phyloP scores from a whole-genome alignment of 2,797 vertebrate genomes.

The Columba guinea region DNA sequence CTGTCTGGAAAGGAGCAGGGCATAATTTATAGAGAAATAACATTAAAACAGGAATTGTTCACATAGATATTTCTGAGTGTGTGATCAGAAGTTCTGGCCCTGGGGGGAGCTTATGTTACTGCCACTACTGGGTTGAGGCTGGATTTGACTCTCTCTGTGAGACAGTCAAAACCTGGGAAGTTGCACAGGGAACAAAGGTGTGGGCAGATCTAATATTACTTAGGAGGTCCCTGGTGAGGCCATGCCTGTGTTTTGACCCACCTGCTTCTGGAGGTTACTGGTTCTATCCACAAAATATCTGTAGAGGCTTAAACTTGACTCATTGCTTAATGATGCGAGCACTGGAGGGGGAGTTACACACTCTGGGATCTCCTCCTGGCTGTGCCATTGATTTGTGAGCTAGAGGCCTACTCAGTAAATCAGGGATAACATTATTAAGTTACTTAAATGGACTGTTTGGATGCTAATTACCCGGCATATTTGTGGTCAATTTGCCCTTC shows the following conservation, averaged over 20 bases:
- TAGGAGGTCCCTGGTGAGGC: slow-evolving; percentile 28
- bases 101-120: slow-evolving; percentile 43
- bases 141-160: slow-evolving; percentile 51
- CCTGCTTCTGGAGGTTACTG: neutral
- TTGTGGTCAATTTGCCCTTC: slow-evolving; percentile 1
- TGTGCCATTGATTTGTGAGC: slow-evolving; percentile 21
- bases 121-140: slow-evolving; percentile 50
- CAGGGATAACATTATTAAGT: slow-evolving; percentile 52
- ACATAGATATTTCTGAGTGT: slow-evolving; percentile 48
- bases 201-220: slow-evolving; percentile 48
- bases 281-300: slow-evolving; percentile 1
- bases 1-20: slow-evolving; percentile 29
- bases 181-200: slow-evolving; percentile 26
- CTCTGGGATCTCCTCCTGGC: slow-evolving; percentile 23
- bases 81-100: slow-evolving; percentile 49
- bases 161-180: slow-evolving; percentile 55
- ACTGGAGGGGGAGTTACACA: neutral
- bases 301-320: slow-evolving; percentile 31
- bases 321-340: neutral
- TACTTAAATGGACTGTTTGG: slow-evolving; percentile 42
- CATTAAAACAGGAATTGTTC: slow-evolving; percentile 48
- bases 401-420: slow-evolving; percentile 32
- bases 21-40: slow-evolving; percentile 62
- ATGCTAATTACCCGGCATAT: slow-evolving; percentile 46
- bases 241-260: slow-evolving; percentile 53